Evolutionary conservation across 2,797 vertebrate species (phyloP).

Genomic region (Champsocephalus esox): DNA sequence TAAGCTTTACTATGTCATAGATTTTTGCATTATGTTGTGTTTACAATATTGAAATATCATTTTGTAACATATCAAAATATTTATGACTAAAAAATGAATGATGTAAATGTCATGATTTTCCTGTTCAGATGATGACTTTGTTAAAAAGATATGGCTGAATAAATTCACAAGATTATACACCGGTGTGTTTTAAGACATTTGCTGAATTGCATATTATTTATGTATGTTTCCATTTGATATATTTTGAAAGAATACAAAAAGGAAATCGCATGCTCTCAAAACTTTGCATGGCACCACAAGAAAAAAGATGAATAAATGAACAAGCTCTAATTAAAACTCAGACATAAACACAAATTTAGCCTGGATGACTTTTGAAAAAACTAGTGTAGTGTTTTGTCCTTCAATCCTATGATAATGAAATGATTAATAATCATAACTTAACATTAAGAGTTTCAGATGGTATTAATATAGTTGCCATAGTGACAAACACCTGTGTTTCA

Average conservation of each 20-base stretch:
- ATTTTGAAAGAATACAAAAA: background rate
- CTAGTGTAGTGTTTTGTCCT: background rate
- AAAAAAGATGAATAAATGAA: background rate
- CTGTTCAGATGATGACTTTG: slow-evolving; percentile 78
- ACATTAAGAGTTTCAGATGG: background rate
- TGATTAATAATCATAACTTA: too few relatives aligned
- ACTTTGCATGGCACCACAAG: background rate
- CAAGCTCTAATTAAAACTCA: background rate
- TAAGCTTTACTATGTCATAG: slow-evolving; percentile 51
- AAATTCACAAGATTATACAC: slow-evolving; percentile 73
- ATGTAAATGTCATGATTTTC: slow-evolving; percentile 81
- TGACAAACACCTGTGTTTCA: background rate
- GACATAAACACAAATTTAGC: background rate
- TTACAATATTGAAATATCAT: slow-evolving; percentile 73
- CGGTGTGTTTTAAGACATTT: slow-evolving; percentile 52
- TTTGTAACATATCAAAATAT: slow-evolving; percentile 81
- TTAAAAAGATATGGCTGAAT: slow-evolving; percentile 72
- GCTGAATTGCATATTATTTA: background rate
- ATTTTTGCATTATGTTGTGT: slow-evolving; percentile 73
- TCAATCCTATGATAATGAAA: background rate
- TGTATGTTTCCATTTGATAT: background rate
- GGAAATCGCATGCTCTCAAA: background rate
- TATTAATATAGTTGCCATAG: background rate
- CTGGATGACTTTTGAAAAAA: background rate
- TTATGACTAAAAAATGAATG: slow-evolving; percentile 75